These are phyloP conservation scores for Psylliodes chrysocephalus DNA, from an alignment of 2,888 invertebrate species.

Conservation along the genomic window DNA sequence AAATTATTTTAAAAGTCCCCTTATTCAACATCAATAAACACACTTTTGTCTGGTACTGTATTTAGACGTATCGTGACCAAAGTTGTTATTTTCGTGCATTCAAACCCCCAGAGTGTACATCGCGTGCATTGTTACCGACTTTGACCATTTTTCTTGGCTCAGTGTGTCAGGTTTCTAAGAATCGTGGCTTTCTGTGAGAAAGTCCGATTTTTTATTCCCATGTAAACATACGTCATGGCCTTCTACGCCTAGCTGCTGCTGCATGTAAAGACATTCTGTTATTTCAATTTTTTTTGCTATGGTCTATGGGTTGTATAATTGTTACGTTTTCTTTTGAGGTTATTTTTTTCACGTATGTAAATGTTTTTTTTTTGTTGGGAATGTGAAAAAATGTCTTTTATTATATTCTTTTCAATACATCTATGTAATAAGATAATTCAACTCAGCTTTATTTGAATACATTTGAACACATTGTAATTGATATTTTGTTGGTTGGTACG, in stretches of 20 bases:
- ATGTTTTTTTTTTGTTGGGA: not conserved
- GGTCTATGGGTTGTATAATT: conserved; percentile 36
- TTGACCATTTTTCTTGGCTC: conserved; percentile 64
- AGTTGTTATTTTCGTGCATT: conserved; percentile 59
- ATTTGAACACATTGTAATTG: too few species aligned
- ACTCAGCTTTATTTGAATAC: too few species aligned
- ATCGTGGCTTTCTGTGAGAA: conserved; percentile 64
- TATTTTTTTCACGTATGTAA: not conserved
- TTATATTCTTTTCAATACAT: too few species aligned
- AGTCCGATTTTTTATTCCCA: conserved; percentile 60
- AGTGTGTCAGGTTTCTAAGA: conserved; percentile 64
- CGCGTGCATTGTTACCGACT: conserved; percentile 62
- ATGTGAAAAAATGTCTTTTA: not conserved
- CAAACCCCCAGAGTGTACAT: conserved; percentile 59
- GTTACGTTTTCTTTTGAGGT: conserved; percentile 26
- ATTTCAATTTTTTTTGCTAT: conserved; percentile 36
- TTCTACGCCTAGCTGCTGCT: conserved; percentile 51
- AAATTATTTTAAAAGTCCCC: too few species aligned
- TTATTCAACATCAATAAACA: not conserved
- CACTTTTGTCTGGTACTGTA: conserved; percentile 46
- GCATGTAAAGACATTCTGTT: conserved; percentile 37
- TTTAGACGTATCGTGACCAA: conserved; percentile 60
- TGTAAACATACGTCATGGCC: conserved; percentile 54
- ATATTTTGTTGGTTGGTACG: too few species aligned
- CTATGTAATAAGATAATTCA: too few species aligned